Conservation (phyloP, 2,113 vertebrate genomes). For the Mola mola region DNA sequence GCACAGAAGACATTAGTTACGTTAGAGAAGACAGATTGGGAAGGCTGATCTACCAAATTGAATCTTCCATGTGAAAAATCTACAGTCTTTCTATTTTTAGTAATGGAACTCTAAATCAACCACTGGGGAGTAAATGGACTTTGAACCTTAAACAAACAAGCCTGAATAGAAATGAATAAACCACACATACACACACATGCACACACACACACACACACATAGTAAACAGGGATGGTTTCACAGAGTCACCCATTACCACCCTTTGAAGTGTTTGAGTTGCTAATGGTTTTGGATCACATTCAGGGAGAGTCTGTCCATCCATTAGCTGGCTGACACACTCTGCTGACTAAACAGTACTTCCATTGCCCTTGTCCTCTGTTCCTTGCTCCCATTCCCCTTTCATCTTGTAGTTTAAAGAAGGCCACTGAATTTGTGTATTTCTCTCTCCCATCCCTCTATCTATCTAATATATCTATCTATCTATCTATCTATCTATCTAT, state of each 20-base stretch:
- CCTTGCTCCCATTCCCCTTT: constrained; percentile 9
- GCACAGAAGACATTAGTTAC: too few species aligned
- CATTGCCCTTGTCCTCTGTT: constrained; percentile 52
- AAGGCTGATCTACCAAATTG: too few species aligned
- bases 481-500: too few species aligned
- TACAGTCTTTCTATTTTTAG: not conserved
- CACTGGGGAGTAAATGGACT: not conserved
- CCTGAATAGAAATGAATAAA: constrained; percentile 30
- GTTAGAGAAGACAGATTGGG: too few species aligned
- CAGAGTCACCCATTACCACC: constrained; percentile 66
- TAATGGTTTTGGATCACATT: constrained; percentile 68
- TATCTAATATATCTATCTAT: too few species aligned
- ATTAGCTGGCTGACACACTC: constrained; percentile 66
- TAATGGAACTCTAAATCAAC: constrained; percentile 7
- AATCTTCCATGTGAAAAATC: not conserved
- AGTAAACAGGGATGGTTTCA: constrained; percentile 42
- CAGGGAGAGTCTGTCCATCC: constrained; percentile 57
- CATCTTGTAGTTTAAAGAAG: constrained; percentile 34
- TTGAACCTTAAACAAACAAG: constrained; percentile 16
- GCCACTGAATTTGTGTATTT: not conserved
- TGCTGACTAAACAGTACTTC: constrained; percentile 72
- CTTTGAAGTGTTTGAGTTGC: constrained; percentile 62
- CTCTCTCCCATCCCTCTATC: too few species aligned
- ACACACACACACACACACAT: not conserved
- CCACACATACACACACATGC: constrained; percentile 15